Conservation (phyloP, 2,797 vertebrate genomes). For the Platalea minor region DNA sequence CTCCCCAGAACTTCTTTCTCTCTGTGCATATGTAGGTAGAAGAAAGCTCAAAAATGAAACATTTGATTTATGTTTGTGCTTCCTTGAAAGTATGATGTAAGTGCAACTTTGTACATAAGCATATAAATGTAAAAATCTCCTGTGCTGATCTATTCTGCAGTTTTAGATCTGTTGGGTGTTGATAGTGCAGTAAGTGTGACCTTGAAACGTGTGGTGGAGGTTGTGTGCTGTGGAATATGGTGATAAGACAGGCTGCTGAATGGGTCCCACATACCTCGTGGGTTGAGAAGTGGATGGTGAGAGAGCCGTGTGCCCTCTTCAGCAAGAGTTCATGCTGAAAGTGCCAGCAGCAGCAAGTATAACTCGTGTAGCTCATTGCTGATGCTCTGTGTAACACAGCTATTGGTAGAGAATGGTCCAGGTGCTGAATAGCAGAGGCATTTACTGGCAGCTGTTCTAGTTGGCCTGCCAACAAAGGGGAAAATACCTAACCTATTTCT, state of each 20-base stretch:
- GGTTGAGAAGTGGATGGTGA: background rate
- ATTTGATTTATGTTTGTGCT: background rate
- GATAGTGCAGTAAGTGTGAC: background rate
- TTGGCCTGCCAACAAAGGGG: background rate
- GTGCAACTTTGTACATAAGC: fast-evolving
- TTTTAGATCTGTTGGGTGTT: background rate
- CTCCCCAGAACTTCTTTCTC: background rate
- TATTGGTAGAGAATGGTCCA: background rate
- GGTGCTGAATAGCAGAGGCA: background rate
- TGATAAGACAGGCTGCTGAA: background rate
- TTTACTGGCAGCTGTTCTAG: background rate
- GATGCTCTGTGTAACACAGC: background rate
- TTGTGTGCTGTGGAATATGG: background rate
- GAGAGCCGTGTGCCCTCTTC: background rate
- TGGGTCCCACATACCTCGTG: fast-evolving
- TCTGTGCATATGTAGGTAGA: background rate
- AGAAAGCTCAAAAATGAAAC: background rate
- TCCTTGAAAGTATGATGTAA: background rate
- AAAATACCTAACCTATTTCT: background rate
- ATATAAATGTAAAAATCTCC: fast-evolving
- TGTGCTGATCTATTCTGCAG: background rate
- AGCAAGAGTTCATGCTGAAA: background rate
- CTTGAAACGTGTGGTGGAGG: background rate
- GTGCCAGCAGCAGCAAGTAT: background rate
- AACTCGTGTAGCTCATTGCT: background rate